phyloP scores from a whole-genome alignment of 2,113 vertebrate species.

The Microtus ochrogaster region DNA sequence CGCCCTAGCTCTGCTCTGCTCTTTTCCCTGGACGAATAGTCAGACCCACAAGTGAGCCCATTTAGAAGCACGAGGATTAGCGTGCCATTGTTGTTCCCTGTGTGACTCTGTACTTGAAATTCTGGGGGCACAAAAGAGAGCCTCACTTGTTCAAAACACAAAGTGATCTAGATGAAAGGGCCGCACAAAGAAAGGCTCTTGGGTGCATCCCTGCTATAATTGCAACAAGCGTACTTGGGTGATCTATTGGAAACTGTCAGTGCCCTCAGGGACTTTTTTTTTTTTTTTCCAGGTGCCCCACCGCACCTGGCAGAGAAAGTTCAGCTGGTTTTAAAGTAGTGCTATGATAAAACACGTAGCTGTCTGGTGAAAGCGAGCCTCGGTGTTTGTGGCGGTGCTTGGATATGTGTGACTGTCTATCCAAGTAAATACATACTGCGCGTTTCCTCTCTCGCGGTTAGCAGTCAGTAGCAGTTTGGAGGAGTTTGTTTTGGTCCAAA shows the following conservation, averaged over 20 bases:
- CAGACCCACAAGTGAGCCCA: constrained; percentile 75
- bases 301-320: constrained; percentile 68
- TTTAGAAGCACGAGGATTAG: constrained; percentile 71
- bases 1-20: constrained; percentile 46
- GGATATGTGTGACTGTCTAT: neutral
- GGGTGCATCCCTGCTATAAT: constrained; percentile 54
- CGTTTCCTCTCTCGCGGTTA: constrained; percentile 60
- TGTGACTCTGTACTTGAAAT: constrained; percentile 78
- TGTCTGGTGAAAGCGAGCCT: constrained; percentile 10
- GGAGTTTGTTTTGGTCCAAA: constrained; percentile 88
- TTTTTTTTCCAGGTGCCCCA: neutral
- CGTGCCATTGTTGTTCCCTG: constrained; percentile 74
- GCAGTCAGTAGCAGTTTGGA: constrained; percentile 82
- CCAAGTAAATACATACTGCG: constrained; percentile 66
- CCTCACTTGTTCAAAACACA: constrained; percentile 74
- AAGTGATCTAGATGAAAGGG: constrained; percentile 75
- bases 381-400: constrained; percentile 12
- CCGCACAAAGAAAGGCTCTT: constrained; percentile 69
- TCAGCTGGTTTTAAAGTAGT: constrained; percentile 46
- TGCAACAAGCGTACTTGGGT: constrained; percentile 51
- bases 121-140: constrained; percentile 78
- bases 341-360: constrained; percentile 42
- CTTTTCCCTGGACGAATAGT: constrained; percentile 31
- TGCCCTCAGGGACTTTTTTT: constrained; percentile 33
- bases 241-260: constrained; percentile 58